Conservation (phyloP, 2,888 invertebrate species). For the Dasypolia templi region DNA sequence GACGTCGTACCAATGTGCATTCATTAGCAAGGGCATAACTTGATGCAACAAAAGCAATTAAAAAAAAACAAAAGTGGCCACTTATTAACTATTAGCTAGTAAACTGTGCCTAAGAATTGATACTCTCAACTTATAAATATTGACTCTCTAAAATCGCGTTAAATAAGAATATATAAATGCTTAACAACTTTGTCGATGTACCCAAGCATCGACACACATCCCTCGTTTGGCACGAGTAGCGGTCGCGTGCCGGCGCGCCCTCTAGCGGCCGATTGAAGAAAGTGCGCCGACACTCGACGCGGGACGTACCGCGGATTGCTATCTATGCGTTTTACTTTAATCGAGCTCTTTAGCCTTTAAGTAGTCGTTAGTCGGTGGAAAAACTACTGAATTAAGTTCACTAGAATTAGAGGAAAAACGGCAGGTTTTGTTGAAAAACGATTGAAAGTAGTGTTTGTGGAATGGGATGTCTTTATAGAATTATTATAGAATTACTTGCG, state of each 20-base stretch:
- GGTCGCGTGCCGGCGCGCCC: conserved; percentile 88
- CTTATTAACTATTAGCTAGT: too few relatives aligned
- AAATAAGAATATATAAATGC: too few relatives aligned
- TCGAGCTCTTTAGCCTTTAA: conserved; percentile 65
- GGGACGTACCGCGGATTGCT: conserved; percentile 68
- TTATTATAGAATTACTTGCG: conserved; percentile 11
- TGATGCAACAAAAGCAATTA: too few relatives aligned
- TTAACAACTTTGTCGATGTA: conserved; percentile 16
- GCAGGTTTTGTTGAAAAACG: conserved; percentile 27
- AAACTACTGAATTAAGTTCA: conserved; percentile 55
- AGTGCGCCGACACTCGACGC: conserved; percentile 72
- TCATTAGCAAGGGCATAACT: too few relatives aligned
- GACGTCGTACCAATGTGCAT: too few relatives aligned
- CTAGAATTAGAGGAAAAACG: conserved; percentile 45
- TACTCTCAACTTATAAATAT: too few relatives aligned
- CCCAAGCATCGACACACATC: conserved; percentile 66
- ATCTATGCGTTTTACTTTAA: conserved; percentile 74
- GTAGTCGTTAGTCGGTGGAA: conserved; percentile 57
- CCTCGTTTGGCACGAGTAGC: conserved; percentile 80
- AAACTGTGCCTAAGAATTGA: too few relatives aligned
- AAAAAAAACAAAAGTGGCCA: too few relatives aligned
- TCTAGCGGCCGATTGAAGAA: conserved; percentile 78
- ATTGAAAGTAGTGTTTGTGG: conserved; percentile 26
- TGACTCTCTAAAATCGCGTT: too few relatives aligned
- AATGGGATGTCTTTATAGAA: conserved; percentile 13